phyloP scores from a whole-genome alignment of 2,113 vertebrate genomes.

The Toxostoma redivivum region DNA sequence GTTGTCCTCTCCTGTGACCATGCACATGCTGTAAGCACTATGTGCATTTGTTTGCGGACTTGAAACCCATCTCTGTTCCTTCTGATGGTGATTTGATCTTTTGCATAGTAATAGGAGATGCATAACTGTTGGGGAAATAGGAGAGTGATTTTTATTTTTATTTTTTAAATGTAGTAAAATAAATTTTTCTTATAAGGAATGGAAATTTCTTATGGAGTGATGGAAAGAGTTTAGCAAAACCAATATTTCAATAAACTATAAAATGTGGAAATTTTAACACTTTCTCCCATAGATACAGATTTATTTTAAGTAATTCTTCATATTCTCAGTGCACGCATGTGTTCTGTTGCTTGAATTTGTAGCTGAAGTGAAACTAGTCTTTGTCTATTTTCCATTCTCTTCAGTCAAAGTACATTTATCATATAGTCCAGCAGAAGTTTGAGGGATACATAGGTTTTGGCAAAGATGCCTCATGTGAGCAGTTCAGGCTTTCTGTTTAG shows the following conservation, averaged over 20 bases:
- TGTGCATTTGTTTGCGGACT: not conserved
- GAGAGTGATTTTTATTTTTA: not conserved
- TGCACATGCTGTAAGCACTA: not conserved
- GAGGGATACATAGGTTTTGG: not conserved
- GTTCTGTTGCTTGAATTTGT: not conserved
- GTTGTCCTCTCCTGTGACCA: not conserved
- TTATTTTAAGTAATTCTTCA: not conserved
- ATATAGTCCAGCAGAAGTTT: not conserved
- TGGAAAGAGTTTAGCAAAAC: not conserved
- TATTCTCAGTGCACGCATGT: not conserved
- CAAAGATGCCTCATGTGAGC: not conserved
- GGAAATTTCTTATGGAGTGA: not conserved
- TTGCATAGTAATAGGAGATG: not conserved
- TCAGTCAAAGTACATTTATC: fast-evolving
- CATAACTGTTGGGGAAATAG: not conserved
- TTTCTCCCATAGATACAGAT: not conserved
- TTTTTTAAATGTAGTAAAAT: not conserved
- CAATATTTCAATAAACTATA: not conserved
- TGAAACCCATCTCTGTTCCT: not conserved
- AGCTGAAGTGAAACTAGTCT: not conserved
- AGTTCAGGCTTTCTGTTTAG: not conserved
- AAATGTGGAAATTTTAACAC: not conserved
- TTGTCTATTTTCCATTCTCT: not conserved
- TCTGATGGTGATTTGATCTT: not conserved
- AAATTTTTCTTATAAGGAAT: not conserved